These are phyloP conservation scores for Galerucella calmariensis DNA, from an alignment of 2,888 invertebrate species.

Conservation along the genomic window DNA sequence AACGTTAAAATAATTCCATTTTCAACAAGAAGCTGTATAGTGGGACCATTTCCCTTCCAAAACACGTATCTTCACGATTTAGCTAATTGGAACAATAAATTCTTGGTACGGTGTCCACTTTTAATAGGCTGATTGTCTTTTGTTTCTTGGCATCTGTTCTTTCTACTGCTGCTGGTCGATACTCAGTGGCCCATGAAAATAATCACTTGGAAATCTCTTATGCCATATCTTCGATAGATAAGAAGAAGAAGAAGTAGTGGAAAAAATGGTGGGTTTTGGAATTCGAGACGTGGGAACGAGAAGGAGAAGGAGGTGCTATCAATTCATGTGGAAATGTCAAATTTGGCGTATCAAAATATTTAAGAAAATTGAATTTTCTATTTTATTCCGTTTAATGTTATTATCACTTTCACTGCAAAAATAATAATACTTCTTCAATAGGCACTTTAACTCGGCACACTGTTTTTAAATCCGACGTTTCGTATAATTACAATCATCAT, in stretches of 20 bases:
- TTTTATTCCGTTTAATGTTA: too few species aligned
- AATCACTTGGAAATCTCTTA: conserved; percentile 45
- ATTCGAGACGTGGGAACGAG: background rate
- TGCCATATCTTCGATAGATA: conserved; percentile 5
- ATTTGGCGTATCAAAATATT: too few species aligned
- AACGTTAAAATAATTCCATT: conserved; percentile 41
- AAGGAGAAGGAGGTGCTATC: too few species aligned
- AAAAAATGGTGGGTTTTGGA: background rate
- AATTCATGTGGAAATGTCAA: background rate
- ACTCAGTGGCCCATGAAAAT: conserved; percentile 58
- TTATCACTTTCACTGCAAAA: too few species aligned
- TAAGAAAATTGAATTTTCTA: too few species aligned
- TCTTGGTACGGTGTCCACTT: conserved; percentile 66
- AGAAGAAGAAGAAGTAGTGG: background rate
- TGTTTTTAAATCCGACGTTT: too few species aligned
- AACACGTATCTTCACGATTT: conserved; percentile 67
- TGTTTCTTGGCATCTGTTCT: conserved; percentile 64
- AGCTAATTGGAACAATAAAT: conserved; percentile 70
- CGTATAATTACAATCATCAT: too few species aligned
- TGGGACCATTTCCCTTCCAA: conserved; percentile 64
- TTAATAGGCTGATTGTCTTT: conserved; percentile 68
- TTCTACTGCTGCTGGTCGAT: conserved; percentile 37
- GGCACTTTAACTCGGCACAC: too few species aligned
- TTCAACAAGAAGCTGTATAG: conserved; percentile 53
- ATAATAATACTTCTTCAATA: too few species aligned